Conservation (phyloP, 2,888 invertebrate genomes). For the Lasioglossum zephyrum region DNA sequence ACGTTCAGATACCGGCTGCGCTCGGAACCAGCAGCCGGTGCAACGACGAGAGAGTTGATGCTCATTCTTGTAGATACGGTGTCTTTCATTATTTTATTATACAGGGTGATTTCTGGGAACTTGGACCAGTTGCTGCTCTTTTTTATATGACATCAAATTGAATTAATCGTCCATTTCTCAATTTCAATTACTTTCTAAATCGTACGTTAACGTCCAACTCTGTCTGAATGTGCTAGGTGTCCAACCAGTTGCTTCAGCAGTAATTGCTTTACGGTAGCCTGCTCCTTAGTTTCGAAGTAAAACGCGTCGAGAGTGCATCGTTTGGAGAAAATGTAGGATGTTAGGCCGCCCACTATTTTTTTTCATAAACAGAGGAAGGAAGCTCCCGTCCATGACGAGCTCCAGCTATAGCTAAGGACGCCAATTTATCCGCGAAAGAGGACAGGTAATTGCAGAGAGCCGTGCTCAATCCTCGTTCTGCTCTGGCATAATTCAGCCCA, state of each 20-base stretch:
- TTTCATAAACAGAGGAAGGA: background rate
- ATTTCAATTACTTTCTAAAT: no score
- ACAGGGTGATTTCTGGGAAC: background rate
- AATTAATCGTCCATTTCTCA: no score
- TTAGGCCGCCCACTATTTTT: background rate
- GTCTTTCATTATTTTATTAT: background rate
- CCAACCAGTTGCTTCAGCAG: background rate
- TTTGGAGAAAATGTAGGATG: background rate
- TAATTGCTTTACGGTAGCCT: background rate
- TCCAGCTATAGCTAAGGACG: background rate
- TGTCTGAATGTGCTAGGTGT: background rate
- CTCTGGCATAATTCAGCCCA: slow-evolving; percentile 37
- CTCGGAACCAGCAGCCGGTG: background rate
- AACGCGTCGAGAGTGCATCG: background rate
- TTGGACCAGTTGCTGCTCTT: no score
- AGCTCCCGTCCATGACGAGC: background rate
- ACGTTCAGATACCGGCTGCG: background rate
- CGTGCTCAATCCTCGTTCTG: slow-evolving; percentile 24
- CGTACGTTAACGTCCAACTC: no score
- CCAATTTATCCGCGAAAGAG: background rate
- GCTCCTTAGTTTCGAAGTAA: background rate
- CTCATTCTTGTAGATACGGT: background rate
- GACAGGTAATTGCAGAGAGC: background rate
- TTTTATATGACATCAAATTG: no score
- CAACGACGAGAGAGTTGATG: background rate